Evolutionary conservation across 2,888 invertebrate genomes (phyloP).

Genomic region (Synanthedon andrenaeformis): DNA sequence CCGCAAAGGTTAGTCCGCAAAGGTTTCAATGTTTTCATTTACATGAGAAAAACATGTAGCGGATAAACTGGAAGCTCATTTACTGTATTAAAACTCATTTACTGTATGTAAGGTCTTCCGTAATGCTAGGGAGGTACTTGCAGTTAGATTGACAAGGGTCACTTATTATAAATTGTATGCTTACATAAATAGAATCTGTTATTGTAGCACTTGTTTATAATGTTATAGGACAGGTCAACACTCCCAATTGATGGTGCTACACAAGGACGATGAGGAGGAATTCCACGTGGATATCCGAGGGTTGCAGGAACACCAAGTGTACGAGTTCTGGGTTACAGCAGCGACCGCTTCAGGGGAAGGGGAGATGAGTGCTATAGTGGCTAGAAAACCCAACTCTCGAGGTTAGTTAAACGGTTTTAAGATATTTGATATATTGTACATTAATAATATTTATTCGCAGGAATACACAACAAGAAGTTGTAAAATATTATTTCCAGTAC

Average conservation of each 20-base stretch:
- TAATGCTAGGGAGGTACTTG: too few species aligned
- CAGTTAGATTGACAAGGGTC: too few species aligned
- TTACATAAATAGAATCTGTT: too few species aligned
- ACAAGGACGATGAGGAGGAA: constrained; percentile 33
- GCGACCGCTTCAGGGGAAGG: constrained; percentile 76
- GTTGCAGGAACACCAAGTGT: constrained; percentile 77
- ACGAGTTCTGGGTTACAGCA: constrained; percentile 90
- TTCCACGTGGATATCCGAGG: constrained; percentile 74
- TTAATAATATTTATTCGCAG: background rate
- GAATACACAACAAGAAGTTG: background rate
- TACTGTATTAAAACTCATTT: too few species aligned
- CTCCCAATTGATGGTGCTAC: constrained; percentile 37
- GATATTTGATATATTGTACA: background rate
- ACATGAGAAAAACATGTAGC: too few species aligned
- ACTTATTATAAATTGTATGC: too few species aligned
- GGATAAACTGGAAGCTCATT: too few species aligned
- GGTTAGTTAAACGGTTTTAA: constrained; percentile 41
- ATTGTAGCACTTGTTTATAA: too few species aligned
- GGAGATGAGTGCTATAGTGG: constrained; percentile 80
- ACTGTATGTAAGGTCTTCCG: too few species aligned
- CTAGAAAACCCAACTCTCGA: constrained; percentile 77
- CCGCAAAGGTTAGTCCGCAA: constrained; percentile 56
- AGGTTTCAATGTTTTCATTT: too few species aligned
- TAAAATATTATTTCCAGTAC: too few species aligned
- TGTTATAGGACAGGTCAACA: constrained; percentile 47